These are phyloP conservation scores for Habropoda laboriosa DNA, from an alignment of 1,140 invertebrate genomes.

Conservation along the genomic window DNA sequence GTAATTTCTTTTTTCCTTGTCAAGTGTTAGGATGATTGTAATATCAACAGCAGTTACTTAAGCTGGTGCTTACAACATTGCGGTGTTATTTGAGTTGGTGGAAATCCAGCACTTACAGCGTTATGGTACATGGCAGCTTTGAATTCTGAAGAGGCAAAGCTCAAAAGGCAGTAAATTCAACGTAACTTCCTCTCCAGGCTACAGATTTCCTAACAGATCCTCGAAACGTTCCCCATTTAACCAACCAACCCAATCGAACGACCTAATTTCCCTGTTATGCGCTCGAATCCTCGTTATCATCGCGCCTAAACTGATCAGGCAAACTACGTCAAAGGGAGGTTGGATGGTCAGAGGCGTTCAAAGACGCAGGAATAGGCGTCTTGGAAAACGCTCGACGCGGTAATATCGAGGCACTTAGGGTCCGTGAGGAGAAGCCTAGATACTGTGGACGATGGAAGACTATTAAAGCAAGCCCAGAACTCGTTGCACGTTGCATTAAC, in stretches of 20 bases:
- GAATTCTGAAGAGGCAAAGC: too few species aligned
- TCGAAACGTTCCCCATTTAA: not conserved
- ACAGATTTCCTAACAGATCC: not conserved
- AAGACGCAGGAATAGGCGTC: not conserved
- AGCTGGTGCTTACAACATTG: too few species aligned
- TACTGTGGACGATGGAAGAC: constrained; percentile 35
- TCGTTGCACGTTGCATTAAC: constrained; percentile 41
- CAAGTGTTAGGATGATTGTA: too few species aligned
- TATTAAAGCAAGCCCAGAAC: constrained; percentile 61
- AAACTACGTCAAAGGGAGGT: not conserved
- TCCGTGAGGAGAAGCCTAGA: not conserved
- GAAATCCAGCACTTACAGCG: too few species aligned
- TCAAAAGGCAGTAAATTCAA: too few species aligned
- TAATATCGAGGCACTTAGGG: constrained; percentile 27
- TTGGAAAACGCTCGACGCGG: constrained; percentile 15
- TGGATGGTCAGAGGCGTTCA: not conserved
- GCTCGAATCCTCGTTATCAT: not conserved
- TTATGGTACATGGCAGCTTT: too few species aligned
- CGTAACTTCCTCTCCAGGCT: too few species aligned
- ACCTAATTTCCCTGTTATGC: not conserved
- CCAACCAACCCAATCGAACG: not conserved
- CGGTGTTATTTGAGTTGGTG: too few species aligned
- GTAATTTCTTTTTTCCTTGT: too few species aligned
- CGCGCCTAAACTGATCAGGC: not conserved
- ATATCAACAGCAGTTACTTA: too few species aligned